Percentiles rank a stretch among this genome's conserved stretches.
These are phyloP conservation scores for Metallyticus violacea DNA, from an alignment of 2,888 invertebrate genomes.

Conservation along the genomic window DNA sequence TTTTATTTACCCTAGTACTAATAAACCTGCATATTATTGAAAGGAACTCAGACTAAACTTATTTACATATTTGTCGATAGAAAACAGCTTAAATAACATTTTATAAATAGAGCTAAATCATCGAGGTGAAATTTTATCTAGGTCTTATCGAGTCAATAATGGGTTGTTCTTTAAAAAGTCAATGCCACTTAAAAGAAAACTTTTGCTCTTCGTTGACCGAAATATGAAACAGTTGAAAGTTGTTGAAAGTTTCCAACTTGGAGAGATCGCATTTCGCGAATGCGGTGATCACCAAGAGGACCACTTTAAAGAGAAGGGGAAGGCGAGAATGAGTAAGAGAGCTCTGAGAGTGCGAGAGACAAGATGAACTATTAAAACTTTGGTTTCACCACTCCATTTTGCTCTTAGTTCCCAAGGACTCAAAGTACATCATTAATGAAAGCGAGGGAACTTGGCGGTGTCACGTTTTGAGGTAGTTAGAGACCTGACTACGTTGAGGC, in stretches of 20 bases:
- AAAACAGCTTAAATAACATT: too few relatives aligned
- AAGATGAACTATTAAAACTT: background rate
- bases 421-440: background rate
- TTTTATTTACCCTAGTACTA: too few relatives aligned
- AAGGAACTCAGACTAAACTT: too few relatives aligned
- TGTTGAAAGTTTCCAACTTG: background rate
- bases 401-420: background rate
- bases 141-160: background rate
- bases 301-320: background rate
- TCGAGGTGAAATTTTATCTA: background rate
- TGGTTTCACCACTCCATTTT: background rate
- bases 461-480: background rate
- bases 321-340: too few relatives aligned
- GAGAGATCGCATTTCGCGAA: background rate
- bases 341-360: background rate
- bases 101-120: background rate
- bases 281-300: too few relatives aligned
- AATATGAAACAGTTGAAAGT: background rate
- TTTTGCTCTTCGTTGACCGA: background rate
- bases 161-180: background rate
- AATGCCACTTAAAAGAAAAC: background rate
- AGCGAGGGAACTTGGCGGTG: background rate
- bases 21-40: too few relatives aligned
- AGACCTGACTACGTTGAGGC: too few relatives aligned
- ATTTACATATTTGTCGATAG: too few relatives aligned